These are phyloP conservation scores for Aphidoletes aphidimyza DNA, from an alignment of 2,888 invertebrate genomes.

Conservation along the genomic window DNA sequence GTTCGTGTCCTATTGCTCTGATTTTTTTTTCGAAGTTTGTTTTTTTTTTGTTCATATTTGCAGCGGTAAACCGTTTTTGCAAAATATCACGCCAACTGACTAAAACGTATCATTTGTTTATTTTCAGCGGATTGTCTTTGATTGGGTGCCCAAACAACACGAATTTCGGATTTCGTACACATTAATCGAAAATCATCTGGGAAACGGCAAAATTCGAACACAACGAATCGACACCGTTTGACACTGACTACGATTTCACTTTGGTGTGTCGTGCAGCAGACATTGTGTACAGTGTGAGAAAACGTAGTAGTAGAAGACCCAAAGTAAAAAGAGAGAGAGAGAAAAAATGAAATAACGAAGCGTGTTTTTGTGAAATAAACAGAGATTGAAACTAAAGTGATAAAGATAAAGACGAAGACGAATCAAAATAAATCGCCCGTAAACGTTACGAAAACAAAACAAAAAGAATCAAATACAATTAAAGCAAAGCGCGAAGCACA, in stretches of 20 bases:
- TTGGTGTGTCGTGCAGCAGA: no score
- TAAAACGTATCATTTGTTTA: slow-evolving; percentile 50
- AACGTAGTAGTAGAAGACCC: no score
- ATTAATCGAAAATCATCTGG: slow-evolving; percentile 48
- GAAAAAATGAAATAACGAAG: background rate
- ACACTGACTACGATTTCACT: no score
- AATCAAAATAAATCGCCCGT: slow-evolving; percentile 40
- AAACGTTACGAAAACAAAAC: background rate
- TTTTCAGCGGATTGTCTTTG: slow-evolving; percentile 47
- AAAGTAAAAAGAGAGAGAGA: background rate
- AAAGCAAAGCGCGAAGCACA: slow-evolving; percentile 15
- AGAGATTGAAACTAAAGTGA: slow-evolving; percentile 40
- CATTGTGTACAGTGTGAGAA: no score
- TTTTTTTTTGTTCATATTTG: background rate
- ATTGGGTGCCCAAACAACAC: slow-evolving; percentile 39
- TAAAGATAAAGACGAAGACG: slow-evolving; percentile 24
- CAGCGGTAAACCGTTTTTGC: background rate
- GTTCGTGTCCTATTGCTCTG: background rate
- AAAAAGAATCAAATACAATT: slow-evolving; percentile 29
- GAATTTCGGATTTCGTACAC: slow-evolving; percentile 48
- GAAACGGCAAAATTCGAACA: no score
- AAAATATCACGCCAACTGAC: slow-evolving; percentile 4
- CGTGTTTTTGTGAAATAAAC: slow-evolving; percentile 51
- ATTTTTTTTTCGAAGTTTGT: background rate
- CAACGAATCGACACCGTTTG: no score